Base-by-base conservation (phyloP, 2,888 invertebrate genomes). In the Rhorus exstirpatorius region DNA sequence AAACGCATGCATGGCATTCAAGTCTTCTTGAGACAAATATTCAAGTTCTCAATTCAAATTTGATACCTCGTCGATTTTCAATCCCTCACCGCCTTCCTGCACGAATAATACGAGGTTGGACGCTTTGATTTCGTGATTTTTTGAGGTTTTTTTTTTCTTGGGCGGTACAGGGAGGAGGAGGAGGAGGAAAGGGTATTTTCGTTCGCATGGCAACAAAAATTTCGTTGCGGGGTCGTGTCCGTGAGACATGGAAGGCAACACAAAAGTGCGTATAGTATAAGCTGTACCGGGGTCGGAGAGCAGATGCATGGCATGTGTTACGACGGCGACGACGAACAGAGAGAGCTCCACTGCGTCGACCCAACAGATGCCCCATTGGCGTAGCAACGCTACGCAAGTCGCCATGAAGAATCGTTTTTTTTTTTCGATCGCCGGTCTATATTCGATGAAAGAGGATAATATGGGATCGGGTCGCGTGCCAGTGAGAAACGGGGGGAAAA, bases 221-320 rank as follows among this genome's bases (percentile, higher is more conserved):
- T 86, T 83, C 86, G 89, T 89, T 86, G 88, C 86, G 85, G 86
- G 86, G 38, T 38, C 84, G 86, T 86, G 85, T 51, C 14, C 77
- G 68, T 81, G 80, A 74, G 81, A 87, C 86, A 87, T 88, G 86
- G 88, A 89, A 89, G 89, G 89, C 90, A 90, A 92, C 76, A 68
- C 90, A 90, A 91, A 92, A 91, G 89, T 90, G 89, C 88, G 86
- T 88, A 49, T n/a, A n/a, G n/a, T 63, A 41, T 44, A 51, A 67
- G 67, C 68, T 76, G 21, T 67, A 65, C 53, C 80, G 79, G 80
- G 87, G 89, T 88, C 85, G 89, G 83, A 83, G 89, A 91, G 92
- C 92, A 92, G 92, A 92, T 92, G 92, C 89, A 89, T 91, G 90
- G 92, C 92, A 92, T 92, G 91, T 92, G 92, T 91, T 91, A 89